These are phyloP conservation scores for Drosophila kanapiae DNA, from an alignment of 1,140 invertebrate species.

Conservation along the genomic window DNA sequence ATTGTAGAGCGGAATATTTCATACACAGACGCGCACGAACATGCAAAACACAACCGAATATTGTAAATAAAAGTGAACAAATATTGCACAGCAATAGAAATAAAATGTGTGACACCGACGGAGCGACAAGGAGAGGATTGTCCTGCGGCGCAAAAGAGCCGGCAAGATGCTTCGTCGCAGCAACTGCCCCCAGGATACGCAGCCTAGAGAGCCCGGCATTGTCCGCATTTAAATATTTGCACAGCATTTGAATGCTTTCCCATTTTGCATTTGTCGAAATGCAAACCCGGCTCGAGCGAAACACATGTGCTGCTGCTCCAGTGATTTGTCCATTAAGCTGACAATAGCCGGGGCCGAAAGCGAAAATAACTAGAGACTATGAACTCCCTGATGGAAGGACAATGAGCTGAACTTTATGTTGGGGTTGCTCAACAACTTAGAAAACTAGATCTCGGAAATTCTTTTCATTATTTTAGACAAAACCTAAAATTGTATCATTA, in stretches of 20 bases:
- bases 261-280: conserved; percentile 70
- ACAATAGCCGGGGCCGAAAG: conserved; percentile 35
- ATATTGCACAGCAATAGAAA: conserved; percentile 59
- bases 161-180: conserved; percentile 21
- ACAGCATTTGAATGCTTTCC: conserved; percentile 77
- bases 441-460: not conserved
- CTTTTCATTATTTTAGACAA: no score
- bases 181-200: conserved; percentile 29
- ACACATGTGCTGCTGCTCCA: conserved; percentile 42
- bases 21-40: conserved; percentile 44
- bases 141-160: not conserved
- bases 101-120: conserved; percentile 27
- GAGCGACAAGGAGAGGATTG: not conserved
- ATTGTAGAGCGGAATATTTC: conserved; percentile 67
- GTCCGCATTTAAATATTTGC: conserved; percentile 78
- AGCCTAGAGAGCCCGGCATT: conserved; percentile 55
- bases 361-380: not conserved
- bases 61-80: conserved; percentile 76
- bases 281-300: conserved; percentile 44
- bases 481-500: no score
- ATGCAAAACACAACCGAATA: conserved; percentile 61
- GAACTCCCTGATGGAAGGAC: not conserved
- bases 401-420: conserved; percentile 1
- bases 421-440: no score
- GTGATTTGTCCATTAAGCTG: conserved; percentile 70